A percentile compares a stretch with the other conserved stretches of the same genome.
Evolutionary conservation across 2,888 invertebrate genomes (phyloP).

Genomic region (Chouioia cunea): DNA sequence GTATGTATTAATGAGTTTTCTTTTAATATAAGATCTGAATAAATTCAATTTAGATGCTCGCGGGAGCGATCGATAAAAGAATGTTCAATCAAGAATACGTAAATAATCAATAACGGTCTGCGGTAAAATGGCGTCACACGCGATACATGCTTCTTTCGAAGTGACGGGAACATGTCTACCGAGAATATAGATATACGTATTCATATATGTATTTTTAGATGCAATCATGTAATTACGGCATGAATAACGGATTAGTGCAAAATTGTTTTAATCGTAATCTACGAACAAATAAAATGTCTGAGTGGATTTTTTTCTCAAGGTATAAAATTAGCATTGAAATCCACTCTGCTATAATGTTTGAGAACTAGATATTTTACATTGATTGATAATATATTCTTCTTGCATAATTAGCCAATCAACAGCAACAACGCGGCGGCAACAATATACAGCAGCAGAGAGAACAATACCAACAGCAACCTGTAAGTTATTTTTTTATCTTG

Average conservation of each 20-base stretch:
- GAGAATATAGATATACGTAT: slow-evolving; percentile 12
- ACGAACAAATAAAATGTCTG: too few species aligned
- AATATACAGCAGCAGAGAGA: too few species aligned
- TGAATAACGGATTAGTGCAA: not conserved
- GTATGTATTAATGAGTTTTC: not conserved
- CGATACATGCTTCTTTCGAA: slow-evolving; percentile 5
- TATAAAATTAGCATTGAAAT: too few species aligned
- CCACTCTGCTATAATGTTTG: too few species aligned
- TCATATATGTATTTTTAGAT: slow-evolving; percentile 20
- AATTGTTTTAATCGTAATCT: not conserved
- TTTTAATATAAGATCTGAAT: not conserved
- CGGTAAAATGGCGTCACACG: slow-evolving; percentile 37
- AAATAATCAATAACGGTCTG: slow-evolving; percentile 43
- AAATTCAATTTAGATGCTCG: not conserved
- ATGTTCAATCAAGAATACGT: too few species aligned
- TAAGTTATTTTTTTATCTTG: too few species aligned
- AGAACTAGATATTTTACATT: too few species aligned
- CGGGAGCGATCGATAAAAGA: not conserved
- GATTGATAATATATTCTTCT: too few species aligned
- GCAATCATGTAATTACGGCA: not conserved
- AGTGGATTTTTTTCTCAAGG: too few species aligned
- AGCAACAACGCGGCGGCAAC: too few species aligned
- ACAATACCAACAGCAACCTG: too few species aligned
- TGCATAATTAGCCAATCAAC: too few species aligned
- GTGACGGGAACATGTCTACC: not conserved